phyloP scores from a whole-genome alignment of 2,888 invertebrate species.

The Drosophila subquinaria region DNA sequence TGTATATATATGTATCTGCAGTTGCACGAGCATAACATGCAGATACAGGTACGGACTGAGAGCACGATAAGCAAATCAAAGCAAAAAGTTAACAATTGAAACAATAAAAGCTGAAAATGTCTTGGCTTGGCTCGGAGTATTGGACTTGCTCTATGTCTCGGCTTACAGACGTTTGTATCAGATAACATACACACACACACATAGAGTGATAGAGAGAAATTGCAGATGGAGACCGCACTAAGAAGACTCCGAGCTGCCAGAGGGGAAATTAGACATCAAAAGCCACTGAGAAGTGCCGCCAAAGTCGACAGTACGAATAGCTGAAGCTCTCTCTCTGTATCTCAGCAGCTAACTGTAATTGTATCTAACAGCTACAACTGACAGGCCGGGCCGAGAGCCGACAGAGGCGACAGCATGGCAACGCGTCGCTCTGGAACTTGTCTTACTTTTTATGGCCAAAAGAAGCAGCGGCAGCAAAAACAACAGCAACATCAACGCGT shows the following conservation, averaged over 20 bases:
- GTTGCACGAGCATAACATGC: conserved; percentile 13
- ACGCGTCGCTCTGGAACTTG: conserved; percentile 76
- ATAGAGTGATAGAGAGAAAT: conserved; percentile 20
- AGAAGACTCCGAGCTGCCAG: conserved; percentile 40
- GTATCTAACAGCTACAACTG: conserved; percentile 77
- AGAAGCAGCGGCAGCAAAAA: conserved; percentile 34
- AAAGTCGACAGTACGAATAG: conserved; percentile 43
- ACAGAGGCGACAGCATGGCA: conserved; percentile 60
- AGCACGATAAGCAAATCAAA: conserved; percentile 61
- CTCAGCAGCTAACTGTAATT: conserved; percentile 75
- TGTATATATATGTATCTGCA: conserved; percentile 8
- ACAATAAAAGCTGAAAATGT: conserved; percentile 62
- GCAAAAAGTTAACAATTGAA: conserved; percentile 54
- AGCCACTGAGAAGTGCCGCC: conserved; percentile 61
- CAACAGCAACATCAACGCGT: conserved; percentile 54
- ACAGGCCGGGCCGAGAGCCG: conserved; percentile 55
- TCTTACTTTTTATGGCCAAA: conserved; percentile 76
- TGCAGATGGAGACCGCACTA: conserved; percentile 54
- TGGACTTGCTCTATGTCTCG: conserved; percentile 24
- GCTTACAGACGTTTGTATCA: conserved; percentile 29
- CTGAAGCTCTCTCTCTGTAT: conserved; percentile 44
- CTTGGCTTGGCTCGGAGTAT: conserved; percentile 2
- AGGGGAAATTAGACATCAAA: conserved; percentile 62
- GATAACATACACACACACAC: conserved; percentile 27
- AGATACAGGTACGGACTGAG: conserved; percentile 25